phyloP scores from a whole-genome alignment of 2,888 invertebrate genomes.

The Phengaris alcon region DNA sequence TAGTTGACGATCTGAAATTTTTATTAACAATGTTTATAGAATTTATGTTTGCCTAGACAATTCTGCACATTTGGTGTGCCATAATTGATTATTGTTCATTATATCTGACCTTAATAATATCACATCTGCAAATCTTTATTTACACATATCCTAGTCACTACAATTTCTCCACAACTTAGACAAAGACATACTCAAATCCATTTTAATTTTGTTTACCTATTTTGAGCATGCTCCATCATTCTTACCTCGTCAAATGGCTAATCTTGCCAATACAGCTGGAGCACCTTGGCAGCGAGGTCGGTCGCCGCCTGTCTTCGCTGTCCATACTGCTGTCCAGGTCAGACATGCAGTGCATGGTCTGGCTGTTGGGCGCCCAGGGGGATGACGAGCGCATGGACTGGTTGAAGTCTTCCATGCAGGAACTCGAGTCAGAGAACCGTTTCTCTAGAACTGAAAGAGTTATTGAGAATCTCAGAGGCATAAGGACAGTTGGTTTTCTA shows the following conservation, averaged over 20 bases:
- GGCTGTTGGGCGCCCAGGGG: slow-evolving; percentile 68
- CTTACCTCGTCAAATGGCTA: slow-evolving; percentile 81
- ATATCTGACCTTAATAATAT: too few relatives aligned
- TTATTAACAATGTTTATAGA: too few relatives aligned
- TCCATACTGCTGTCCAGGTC: slow-evolving; percentile 67
- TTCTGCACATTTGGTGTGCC: too few relatives aligned
- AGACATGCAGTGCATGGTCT: slow-evolving; percentile 72
- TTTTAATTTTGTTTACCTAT: too few relatives aligned
- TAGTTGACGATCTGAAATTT: slow-evolving; percentile 79
- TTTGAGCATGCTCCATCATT: not conserved
- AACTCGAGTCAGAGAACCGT: slow-evolving; percentile 69
- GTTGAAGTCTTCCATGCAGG: slow-evolving; percentile 70
- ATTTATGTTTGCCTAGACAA: too few relatives aligned
- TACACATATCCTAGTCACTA: too few relatives aligned
- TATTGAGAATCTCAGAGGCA: not conserved
- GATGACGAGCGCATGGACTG: slow-evolving; percentile 66
- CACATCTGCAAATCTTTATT: too few relatives aligned
- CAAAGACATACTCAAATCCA: too few relatives aligned
- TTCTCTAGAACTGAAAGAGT: slow-evolving; percentile 63
- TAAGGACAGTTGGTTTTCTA: too few relatives aligned
- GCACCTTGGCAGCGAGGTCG: slow-evolving; percentile 80
- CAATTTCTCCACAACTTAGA: too few relatives aligned
- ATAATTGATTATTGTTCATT: not conserved
- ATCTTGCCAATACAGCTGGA: slow-evolving; percentile 89
- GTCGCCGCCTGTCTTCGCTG: slow-evolving; percentile 66